A percentile compares a stretch with the other conserved stretches of the same genome.
phyloP scores from a whole-genome alignment of 2,113 vertebrate species.

The Pontoporia blainvillei region DNA sequence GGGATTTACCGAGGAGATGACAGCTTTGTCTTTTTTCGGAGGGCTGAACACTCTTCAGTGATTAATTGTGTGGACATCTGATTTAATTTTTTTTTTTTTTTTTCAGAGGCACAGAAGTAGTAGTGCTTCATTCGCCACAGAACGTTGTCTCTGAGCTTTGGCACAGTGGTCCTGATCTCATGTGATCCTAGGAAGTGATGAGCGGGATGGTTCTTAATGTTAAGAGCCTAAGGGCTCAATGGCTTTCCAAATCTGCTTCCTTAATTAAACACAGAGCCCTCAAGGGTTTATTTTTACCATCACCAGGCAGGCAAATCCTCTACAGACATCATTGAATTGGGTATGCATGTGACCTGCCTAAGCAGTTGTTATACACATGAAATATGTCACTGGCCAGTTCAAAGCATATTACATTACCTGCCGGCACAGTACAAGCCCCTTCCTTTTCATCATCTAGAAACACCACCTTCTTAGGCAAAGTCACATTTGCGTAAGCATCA shows the following conservation, averaged over 20 bases:
- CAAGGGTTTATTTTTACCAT: too few relatives aligned
- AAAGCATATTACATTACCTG: neutral
- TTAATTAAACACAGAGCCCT: neutral
- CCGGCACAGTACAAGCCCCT: neutral
- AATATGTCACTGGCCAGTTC: neutral
- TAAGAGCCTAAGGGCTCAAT: neutral
- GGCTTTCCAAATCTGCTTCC: neutral
- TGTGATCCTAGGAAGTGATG: neutral
- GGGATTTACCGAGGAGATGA: neutral
- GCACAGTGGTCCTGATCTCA: too few relatives aligned
- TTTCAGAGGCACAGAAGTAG: neutral
- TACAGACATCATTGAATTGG: neutral
- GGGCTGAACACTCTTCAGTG: neutral
- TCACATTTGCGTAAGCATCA: neutral
- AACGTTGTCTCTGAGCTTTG: neutral
- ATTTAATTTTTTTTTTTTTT: neutral
- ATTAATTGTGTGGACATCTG: neutral
- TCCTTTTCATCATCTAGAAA: neutral
- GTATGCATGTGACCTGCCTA: neutral
- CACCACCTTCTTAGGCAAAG: neutral
- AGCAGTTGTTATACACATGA: neutral
- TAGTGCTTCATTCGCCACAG: neutral
- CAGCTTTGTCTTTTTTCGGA: neutral
- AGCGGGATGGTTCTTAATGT: neutral
- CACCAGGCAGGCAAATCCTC: neutral